Base-by-base conservation (phyloP, 2,113 vertebrate genomes). In the Alectura lathami region DNA sequence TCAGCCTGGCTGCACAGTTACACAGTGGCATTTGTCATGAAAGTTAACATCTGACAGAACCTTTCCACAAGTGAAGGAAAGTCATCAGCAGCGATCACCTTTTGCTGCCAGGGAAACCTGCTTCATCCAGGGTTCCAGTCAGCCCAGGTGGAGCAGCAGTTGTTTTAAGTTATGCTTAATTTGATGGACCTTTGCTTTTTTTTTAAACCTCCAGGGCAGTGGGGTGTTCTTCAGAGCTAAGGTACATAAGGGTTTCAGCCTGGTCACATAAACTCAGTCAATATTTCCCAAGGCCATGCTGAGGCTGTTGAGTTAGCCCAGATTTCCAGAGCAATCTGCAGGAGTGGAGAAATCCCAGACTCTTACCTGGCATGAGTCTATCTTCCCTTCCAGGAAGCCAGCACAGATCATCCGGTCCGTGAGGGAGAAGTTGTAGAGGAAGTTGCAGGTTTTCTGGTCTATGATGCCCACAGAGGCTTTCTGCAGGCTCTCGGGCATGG, bases 341-440 rank as follows among this genome's bases (percentile, higher is more conserved):
- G 17, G 27, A 69, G 53, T 3, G 60, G 53, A 79, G 53, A 62
- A 62, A 51, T 13, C 10, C 8, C 32, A 53, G 45, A 5, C 29
- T 48, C 86, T 94, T 79, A 99, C 99, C 99, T 99, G 99, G 95
- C 99, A 99, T 1, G 99, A 98, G 96, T 99, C 99, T 14, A 99
- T 96, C 73, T 97, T 98, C 85, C 99, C 99, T 92, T 99, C 98
- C 91, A 99, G 97, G 95, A 99, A 99, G 59, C 99, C 99, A 2
- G 99, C 99, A 4, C 99, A 99, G 95, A 99, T 98, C 99, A 99
- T 99, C 32, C 80, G 96, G 50, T 98, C 96, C 0, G 98, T 99
- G 83, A 99, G 96, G 1, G 98, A 97, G 50, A 98, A 98, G 96
- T 98, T 98, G 98, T 99, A 99, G 59, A 99, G 98, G 3, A 96